Base-by-base conservation (phyloP, 2,888 invertebrate genomes). In the Crioceris asparagi region DNA sequence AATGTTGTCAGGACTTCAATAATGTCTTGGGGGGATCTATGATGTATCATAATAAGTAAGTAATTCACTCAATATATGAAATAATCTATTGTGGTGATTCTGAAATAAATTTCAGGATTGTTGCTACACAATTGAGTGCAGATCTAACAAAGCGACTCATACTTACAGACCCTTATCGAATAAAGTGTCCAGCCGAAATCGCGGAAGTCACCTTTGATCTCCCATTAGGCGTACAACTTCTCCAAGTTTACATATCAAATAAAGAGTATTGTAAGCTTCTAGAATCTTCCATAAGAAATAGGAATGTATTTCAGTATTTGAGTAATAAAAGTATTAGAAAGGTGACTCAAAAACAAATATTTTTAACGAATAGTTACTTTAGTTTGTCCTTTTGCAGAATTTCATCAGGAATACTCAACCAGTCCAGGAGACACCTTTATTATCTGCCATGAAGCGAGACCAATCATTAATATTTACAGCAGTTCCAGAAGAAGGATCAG, bases 41-140 rank as follows among this genome's bases (percentile, higher is more conserved):
- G 38, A 72, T 92, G 41, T 90, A 86, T 57, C 87, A 90, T 60
- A 91, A 88, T 61, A 88, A 86, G 90, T 90, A 65, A 67, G 70
- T 51, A 35, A 2, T 4, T 17, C 15, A n/a, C n/a, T n/a, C n/a
- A n/a, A n/a, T n/a, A n/a, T n/a, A n/a, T n/a, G n/a, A n/a, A n/a
- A n/a, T n/a, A n/a, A n/a, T n/a, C n/a, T n/a, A n/a, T n/a, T n/a
- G n/a, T n/a, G n/a, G n/a, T n/a, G n/a, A n/a, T n/a, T n/a, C n/a
- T n/a, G n/a, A n/a, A n/a, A 21, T 10, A 21, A 6, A 10, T 45
- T 67, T 65, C 60, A 87, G 87, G 66, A 81, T 88, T 49, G 77
- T 88, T 32, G 79, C 83, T 23, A 81, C 87, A 1, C 87, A 88
- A 55, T 62, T 88, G 4, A 77, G 77, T 25, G 72, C 79, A 3